phyloP scores from a whole-genome alignment of 2,888 invertebrate species.

The Boloria euphrosyne region DNA sequence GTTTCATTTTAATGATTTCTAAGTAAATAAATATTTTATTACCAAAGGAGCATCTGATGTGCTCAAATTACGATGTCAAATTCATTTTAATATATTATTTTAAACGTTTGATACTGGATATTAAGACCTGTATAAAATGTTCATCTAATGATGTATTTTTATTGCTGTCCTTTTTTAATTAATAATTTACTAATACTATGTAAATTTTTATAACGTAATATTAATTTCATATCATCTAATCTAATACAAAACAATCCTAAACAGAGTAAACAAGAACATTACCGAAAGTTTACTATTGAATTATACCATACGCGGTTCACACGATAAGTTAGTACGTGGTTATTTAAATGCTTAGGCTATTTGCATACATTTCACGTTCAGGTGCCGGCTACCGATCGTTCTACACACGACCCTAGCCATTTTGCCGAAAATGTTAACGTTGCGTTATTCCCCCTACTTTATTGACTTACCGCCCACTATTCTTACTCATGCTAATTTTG shows the following conservation, averaged over 20 bases:
- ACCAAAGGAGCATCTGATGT: too few species aligned
- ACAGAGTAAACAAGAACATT: slow-evolving; percentile 25
- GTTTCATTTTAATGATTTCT: too few species aligned
- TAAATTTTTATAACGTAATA: background rate
- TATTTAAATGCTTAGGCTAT: slow-evolving; percentile 49
- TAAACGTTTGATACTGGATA: too few species aligned
- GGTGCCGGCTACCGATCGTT: slow-evolving; percentile 37
- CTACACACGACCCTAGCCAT: slow-evolving; percentile 39
- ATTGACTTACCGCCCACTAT: slow-evolving; percentile 44
- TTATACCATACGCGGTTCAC: slow-evolving; percentile 27
- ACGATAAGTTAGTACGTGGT: slow-evolving; percentile 34
- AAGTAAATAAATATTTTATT: too few species aligned
- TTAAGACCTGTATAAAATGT: too few species aligned
- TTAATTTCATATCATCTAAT: slow-evolving; percentile 1
- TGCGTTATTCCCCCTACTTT: slow-evolving; percentile 38
- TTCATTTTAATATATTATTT: too few species aligned
- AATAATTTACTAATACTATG: too few species aligned
- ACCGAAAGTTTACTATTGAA: slow-evolving; percentile 27
- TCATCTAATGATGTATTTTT: too few species aligned
- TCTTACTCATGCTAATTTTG: slow-evolving; percentile 37
- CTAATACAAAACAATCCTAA: slow-evolving; percentile 20
- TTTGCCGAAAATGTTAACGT: slow-evolving; percentile 39
- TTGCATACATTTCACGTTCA: slow-evolving; percentile 51
- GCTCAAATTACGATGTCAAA: too few species aligned
- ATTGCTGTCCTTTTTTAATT: too few species aligned